Evolutionary conservation across 1,140 invertebrate species (phyloP), one percentile per base, ranked within the genome.

Genomic region (Achroia grisella): DNA sequence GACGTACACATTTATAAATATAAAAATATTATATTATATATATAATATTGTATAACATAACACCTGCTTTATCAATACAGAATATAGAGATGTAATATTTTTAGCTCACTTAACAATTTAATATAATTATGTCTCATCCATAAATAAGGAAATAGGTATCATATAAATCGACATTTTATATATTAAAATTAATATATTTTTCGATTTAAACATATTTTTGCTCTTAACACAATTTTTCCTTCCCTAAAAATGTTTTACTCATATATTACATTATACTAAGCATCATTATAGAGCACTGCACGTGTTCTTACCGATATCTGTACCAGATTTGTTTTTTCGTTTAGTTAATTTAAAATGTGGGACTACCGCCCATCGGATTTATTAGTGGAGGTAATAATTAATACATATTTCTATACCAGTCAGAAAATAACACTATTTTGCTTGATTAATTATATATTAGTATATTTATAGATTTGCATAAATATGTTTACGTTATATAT

Each of bases 331-430:
- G 42, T 48, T 47, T 46, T 52, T 33, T 23, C 45, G 33, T 37
- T 36, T 15, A 17, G 33, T 44, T 45, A 32, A 34, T 36, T 35
- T 37, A 58, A 46, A 48, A 53, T 58, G 56, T 53, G 51, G 56
- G 42, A 49, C 10, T 47, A 44, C 43, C 40, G 17, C 5, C 36
- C 33, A 8, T 35, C 40, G 1, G 44, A 50, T 23, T 10, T 53
- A 0, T 41, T 58, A 23, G 46, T 44, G 11, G 50, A 58, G 56
- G 56, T 58, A 53, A 52, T 27, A 23, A 23, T 23, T 6, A 23
- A 23, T 23, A 23, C 2, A 3, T 23, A 23, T n/a, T n/a, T n/a
- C n/a, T n/a, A n/a, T n/a, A n/a, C n/a, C n/a, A n/a, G n/a, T n/a
- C n/a, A n/a, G n/a, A n/a, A n/a, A n/a, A n/a, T n/a, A n/a, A n/a